Base-by-base conservation (phyloP, 2,113 vertebrate genomes). In the Phylloscopus trochilus region DNA sequence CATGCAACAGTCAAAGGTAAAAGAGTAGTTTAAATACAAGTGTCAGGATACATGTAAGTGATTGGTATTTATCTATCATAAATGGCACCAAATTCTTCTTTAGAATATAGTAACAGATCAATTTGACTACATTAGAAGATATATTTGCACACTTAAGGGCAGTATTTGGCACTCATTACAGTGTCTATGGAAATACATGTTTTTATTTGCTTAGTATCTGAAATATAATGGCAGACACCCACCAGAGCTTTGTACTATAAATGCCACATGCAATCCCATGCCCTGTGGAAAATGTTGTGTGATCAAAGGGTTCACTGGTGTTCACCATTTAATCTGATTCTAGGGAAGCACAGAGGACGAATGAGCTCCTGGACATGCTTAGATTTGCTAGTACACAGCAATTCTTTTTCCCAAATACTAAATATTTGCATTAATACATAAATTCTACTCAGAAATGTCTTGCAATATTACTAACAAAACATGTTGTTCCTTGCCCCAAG, bases 241-340 rank as follows among this genome's bases (percentile, higher is more conserved):
- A 92, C 43, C 47, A 86, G 69, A 74, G 52, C 39, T 56, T 95
- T 85, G 56, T 70, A 14, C 30, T 91, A 27, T 60, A 24, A 46
- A 49, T 70, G 85, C 92, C 28, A 39, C 11, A 27, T 75, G 73
- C 74, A 89, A 86, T 92, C 52, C 78, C 49, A 56, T 76, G 88
- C 49, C 69, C 91, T 3, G 3, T 77, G 58, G 46, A 79, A 91
- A 74, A 30, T 15, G 78, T n/a, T 87, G 39, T 53, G 70, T 80
- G 68, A 39, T 89, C 63, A 82, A 93, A 95, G 62, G 70, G 60
- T 56, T 95, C 73, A 33, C 56, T 87, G 84, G 22, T 64, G 30
- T 13, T 87, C 37, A 55, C 55, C 72, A 33, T 92, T 97, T 97
- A 91, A 95, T 97, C 95, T 96, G 75, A 53, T 93, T 84, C 55